Evolutionary conservation across 2,888 invertebrate genomes (phyloP).

Genomic region (Anticlea derivata): DNA sequence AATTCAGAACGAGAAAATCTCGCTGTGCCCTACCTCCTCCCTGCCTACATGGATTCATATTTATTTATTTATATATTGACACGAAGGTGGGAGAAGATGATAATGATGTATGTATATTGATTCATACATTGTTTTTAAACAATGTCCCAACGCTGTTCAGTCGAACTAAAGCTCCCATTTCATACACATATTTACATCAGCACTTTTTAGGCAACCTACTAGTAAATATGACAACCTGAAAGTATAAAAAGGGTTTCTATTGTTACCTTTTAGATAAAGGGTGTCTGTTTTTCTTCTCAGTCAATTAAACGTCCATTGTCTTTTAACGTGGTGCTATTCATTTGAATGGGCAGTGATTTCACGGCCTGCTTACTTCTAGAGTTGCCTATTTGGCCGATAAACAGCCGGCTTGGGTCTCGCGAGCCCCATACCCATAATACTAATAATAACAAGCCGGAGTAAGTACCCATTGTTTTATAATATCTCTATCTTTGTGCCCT

Average conservation of each 20-base stretch:
- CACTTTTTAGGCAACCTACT: no score
- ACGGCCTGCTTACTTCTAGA: constrained; percentile 18
- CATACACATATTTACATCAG: no score
- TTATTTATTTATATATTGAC: no score
- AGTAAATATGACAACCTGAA: not conserved
- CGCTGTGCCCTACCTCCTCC: no score
- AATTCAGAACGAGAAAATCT: no score
- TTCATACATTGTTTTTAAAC: no score
- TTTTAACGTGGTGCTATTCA: constrained; percentile 16
- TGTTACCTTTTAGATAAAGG: constrained; percentile 16
- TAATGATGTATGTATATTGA: no score
- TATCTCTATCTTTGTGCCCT: constrained; percentile 7
- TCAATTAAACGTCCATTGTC: constrained; percentile 24
- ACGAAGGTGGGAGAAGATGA: no score
- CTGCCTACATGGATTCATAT: no score
- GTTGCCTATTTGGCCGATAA: constrained; percentile 24
- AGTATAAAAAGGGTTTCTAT: constrained; percentile 12
- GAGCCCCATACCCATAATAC: constrained; percentile 15
- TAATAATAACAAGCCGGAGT: constrained; percentile 19
- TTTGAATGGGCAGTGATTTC: constrained; percentile 20
- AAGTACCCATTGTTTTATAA: constrained; percentile 13
- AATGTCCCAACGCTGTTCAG: no score
- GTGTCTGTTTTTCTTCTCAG: constrained; percentile 19
- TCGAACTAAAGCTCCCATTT: no score
- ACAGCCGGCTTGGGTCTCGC: constrained; percentile 16